These are phyloP conservation scores for Aphidius colemani DNA, from an alignment of 2,888 invertebrate species.

Conservation along the genomic window DNA sequence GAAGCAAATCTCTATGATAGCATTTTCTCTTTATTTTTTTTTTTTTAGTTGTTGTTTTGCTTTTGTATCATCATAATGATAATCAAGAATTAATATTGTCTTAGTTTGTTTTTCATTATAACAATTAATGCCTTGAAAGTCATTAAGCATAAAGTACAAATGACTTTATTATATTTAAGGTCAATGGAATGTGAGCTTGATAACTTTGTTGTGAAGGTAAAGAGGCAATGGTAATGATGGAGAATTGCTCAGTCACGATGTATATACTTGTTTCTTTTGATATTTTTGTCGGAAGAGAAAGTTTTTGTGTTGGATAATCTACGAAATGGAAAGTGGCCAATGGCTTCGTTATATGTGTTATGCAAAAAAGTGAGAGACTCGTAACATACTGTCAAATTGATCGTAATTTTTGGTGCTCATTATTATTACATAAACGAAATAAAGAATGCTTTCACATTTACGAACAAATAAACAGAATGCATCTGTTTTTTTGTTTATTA, in stretches of 20 bases:
- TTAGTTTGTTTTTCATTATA: neutral
- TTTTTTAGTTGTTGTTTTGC: neutral
- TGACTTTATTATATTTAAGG: too few relatives aligned
- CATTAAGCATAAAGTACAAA: too few relatives aligned
- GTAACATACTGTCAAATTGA: slow-evolving; percentile 22
- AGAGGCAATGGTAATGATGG: slow-evolving; percentile 8
- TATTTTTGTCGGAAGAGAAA: slow-evolving; percentile 43
- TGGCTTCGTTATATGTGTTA: slow-evolving; percentile 32
- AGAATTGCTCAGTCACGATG: slow-evolving; percentile 19
- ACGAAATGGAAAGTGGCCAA: slow-evolving; percentile 51
- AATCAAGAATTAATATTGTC: too few relatives aligned
- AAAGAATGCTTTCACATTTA: too few relatives aligned
- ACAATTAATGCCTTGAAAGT: too few relatives aligned
- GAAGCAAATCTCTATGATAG: neutral
- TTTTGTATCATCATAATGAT: too few relatives aligned
- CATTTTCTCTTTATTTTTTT: neutral
- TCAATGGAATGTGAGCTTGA: too few relatives aligned
- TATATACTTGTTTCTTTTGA: neutral
- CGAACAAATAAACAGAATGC: too few relatives aligned
- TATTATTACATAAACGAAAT: too few relatives aligned
- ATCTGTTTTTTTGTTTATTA: too few relatives aligned
- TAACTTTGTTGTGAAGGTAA: slow-evolving; percentile 13
- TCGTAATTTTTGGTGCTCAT: too few relatives aligned
- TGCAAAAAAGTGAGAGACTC: slow-evolving; percentile 29
- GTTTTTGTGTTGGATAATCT: slow-evolving; percentile 51